Base-by-base conservation (phyloP, 2,888 invertebrate genomes). In the Plebejus argus region DNA sequence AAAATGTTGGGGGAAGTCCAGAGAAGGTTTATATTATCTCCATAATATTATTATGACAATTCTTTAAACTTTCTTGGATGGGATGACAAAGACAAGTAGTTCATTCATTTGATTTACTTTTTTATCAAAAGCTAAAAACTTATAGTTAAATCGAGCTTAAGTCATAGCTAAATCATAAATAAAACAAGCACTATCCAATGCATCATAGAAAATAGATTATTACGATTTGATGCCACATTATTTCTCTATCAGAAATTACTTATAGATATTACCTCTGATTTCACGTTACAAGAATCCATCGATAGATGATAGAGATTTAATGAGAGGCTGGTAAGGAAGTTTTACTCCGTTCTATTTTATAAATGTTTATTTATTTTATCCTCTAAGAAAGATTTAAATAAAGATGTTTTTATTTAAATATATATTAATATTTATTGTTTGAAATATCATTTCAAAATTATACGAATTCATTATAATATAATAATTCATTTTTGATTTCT, bases 231-330 rank as follows among this genome's bases (percentile, higher is more conserved):
- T 53, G 49, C 23, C 53, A 18, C 28, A 74, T 74, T 49, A 53
- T 74, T 49, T 74, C 74, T 74, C 49, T 74, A 74, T 74, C 53
- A 74, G 74, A 45, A 72, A 72, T 45, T 45, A 72, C 72, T 72
- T 72, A 45, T 53, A 53, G 23, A 74, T 53, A 74, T 23, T 74
- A 74, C 28, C 45, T 53, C 74, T 8, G 23, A 74, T 53, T 53
- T 18, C 45, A 74, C 49, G 74, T 53, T 28, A 20, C 28, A 28
- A 49, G 49, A 74, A 74, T 72, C 72, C n/a, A 72, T 72, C 72
- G 72, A 39, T 45, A 6, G 10, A 72, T 45, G 74, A 74, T 74
- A 23, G 23, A 49, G 4, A 74, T 74, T 74, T 74, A 74, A 74
- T 74, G 74, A 74, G 28, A 23, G 12, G 3, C 15, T 72, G 20